A percentile compares a stretch with the other conserved stretches of the same genome.
These are phyloP conservation scores for Paelopatides confundens DNA, from an alignment of 53 echinoderm and acorn worm species.

Conservation along the genomic window DNA sequence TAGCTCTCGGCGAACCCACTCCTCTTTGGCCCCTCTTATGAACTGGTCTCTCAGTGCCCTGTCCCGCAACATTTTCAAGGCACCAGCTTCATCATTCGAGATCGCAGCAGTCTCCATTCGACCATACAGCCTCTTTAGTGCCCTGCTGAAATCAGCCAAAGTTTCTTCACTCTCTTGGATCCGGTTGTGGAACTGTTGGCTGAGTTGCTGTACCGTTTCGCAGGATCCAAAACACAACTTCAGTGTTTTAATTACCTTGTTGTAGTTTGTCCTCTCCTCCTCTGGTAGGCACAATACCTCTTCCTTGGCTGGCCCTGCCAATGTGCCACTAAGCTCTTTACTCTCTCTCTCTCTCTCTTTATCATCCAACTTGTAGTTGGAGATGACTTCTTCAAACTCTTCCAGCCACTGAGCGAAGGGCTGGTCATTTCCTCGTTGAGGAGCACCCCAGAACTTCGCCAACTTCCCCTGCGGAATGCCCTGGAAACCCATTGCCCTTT, in stretches of 20 bases:
- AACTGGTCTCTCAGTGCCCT: constrained; percentile 35
- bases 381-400: background rate
- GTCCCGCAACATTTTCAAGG: constrained; percentile 13
- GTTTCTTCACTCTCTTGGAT: background rate
- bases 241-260: background rate
- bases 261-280: background rate
- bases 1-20: constrained; percentile 55
- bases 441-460: background rate
- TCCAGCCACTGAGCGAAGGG: background rate
- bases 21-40: constrained; percentile 15
- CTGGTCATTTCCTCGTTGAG: background rate
- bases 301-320: constrained; percentile 54
- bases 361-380: background rate
- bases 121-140: constrained; percentile 1
- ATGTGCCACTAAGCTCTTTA: constrained; percentile 35
- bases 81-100: background rate
- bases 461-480: constrained; percentile 6
- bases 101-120: constrained; percentile 36
- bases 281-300: constrained; percentile 48
- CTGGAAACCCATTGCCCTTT: background rate
- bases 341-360: background rate
- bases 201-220: constrained; percentile 16
- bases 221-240: constrained; percentile 34
- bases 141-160: constrained; percentile 49
- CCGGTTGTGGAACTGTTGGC: background rate